Evolutionary conservation across 2,113 vertebrate species (phyloP).

Genomic region (Sisor rabdophorus): DNA sequence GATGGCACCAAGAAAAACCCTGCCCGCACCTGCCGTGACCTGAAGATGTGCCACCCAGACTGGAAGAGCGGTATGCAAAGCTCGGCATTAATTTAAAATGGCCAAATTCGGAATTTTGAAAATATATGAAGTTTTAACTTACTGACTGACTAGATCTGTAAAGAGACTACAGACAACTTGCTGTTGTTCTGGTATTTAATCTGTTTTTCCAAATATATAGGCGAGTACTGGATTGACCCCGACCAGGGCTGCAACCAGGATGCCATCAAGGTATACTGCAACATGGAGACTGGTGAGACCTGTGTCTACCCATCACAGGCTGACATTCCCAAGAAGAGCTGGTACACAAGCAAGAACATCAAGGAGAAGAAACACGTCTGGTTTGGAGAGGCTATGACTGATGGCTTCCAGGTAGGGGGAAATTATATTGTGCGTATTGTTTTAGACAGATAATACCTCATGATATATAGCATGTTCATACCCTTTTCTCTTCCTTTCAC

Average conservation of each 20-base stretch:
- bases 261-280: conserved; percentile 96
- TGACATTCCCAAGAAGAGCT: conserved; percentile 82
- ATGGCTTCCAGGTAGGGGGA: conserved; percentile 84
- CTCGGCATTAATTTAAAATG: neutral
- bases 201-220: conserved; percentile 53
- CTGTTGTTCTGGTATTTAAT: neutral
- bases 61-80: conserved; percentile 92
- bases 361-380: conserved; percentile 95
- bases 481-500: neutral
- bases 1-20: conserved; percentile 98
- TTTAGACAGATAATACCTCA: neutral
- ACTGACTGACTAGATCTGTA: neutral
- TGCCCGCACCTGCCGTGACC: conserved; percentile 95
- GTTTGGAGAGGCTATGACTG: conserved; percentile 91
- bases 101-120: neutral
- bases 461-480: neutral
- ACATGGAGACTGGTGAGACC: conserved; percentile 95
- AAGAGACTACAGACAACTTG: neutral
- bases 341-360: conserved; percentile 93
- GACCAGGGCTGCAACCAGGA: conserved; percentile 98
- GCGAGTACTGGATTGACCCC: conserved; percentile 97
- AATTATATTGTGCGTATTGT: neutral
- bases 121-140: neutral
- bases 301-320: conserved; percentile 79
- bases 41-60: conserved; percentile 98